These are phyloP conservation scores for Pseudomyrmex flavicornis DNA, from an alignment of 1,140 invertebrate genomes.

Conservation along the genomic window DNA sequence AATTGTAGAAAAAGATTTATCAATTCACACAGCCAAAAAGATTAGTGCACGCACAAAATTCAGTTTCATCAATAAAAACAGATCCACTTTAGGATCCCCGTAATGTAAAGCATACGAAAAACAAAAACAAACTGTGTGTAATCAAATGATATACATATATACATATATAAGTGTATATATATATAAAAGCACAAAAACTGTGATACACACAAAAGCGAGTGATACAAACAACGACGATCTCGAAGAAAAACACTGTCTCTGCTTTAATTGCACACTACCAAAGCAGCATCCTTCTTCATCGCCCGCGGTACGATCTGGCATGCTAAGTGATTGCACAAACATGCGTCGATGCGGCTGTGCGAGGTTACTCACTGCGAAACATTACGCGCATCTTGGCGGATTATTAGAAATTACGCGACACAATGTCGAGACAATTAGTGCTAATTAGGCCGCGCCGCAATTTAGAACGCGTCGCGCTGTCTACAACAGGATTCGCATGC, in stretches of 20 bases:
- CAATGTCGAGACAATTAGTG: constrained; percentile 40
- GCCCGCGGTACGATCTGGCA: constrained; percentile 1
- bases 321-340: constrained; percentile 60
- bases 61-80: too few relatives aligned
- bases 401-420: constrained; percentile 42
- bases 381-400: constrained; percentile 13
- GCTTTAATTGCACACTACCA: constrained; percentile 38
- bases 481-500: constrained; percentile 4
- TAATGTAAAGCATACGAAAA: too few relatives aligned
- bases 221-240: neutral
- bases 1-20: too few relatives aligned
- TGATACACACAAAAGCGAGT: too few relatives aligned
- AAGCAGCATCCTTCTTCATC: constrained; percentile 35
- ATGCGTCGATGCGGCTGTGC: constrained; percentile 51
- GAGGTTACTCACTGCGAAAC: constrained; percentile 66
- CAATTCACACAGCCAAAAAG: too few relatives aligned
- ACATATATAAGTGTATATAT: too few relatives aligned
- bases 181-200: too few relatives aligned
- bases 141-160: too few relatives aligned
- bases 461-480: neutral
- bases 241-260: constrained; percentile 18
- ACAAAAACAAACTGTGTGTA: too few relatives aligned
- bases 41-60: too few relatives aligned
- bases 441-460: constrained; percentile 36
- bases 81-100: too few relatives aligned